Evolutionary conservation across 1,140 invertebrate genomes (phyloP), one percentile per base, ranked within the genome.

Genomic region (Aleiodes sp.): DNA sequence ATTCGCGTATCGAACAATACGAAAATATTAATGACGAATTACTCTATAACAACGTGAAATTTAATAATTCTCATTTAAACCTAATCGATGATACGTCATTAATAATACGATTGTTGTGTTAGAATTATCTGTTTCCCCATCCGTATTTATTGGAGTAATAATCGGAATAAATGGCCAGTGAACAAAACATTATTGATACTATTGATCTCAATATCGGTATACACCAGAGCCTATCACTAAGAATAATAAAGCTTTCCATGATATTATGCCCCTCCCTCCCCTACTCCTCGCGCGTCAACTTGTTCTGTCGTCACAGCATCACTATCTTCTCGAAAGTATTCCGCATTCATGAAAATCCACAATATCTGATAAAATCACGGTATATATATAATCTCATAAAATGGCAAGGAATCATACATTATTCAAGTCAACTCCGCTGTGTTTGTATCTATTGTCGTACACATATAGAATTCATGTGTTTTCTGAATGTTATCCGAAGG

Each of bases 291-390:
- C n/a, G n/a, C n/a, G n/a, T n/a, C n/a, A n/a, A n/a, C n/a, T n/a
- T n/a, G n/a, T n/a, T n/a, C n/a, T n/a, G n/a, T n/a, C n/a, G n/a
- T n/a, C n/a, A n/a, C n/a, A n/a, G n/a, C n/a, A n/a, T n/a, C n/a
- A n/a, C n/a, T n/a, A n/a, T n/a, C n/a, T n/a, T n/a, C n/a, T n/a
- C n/a, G n/a, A n/a, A n/a, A n/a, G n/a, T n/a, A n/a, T n/a, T n/a
- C n/a, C n/a, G n/a, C n/a, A n/a, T n/a, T 82, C 81, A 52, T 52
- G 46, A 52, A 52, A 52, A 52, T 52, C 21, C 46, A 52, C n/a
- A 82, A 81, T 80, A 75, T 76, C 75, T 77, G 80, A 83, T 82
- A 81, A 82, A 83, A 83, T 81, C 76, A 73, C 71, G 79, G 79
- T 80, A 80, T 77, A 77, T 73, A 71, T 76, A 70, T 72, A 76